Base-by-base conservation (phyloP, 2,797 vertebrate species). In the Columba guinea region DNA sequence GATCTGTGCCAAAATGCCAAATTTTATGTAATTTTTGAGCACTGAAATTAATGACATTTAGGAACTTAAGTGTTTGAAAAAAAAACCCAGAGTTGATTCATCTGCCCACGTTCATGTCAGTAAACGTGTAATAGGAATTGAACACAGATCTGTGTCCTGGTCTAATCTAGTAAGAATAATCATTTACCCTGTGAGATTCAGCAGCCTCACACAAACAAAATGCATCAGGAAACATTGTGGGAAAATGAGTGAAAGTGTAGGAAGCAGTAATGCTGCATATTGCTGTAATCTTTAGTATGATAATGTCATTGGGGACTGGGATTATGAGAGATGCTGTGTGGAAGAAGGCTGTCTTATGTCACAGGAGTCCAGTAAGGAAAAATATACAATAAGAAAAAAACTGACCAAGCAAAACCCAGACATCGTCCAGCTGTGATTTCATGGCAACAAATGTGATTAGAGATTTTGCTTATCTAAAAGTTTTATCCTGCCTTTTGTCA, bases 401-500 rank as follows among this genome's bases (percentile, higher is more conserved):
- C 90, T 87, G 81, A 92, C 62, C 78, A 59, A 75, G 86, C 58
- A 71, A 82, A 94, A 39, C 7, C 10, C 28, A 75, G 81, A 92
- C 35, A 16, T 27, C 0, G 0, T 44, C 94, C 92, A 93, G 80
- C 78, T 93, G 90, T 59, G 79, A 69, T 78, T 96, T 95, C 58
- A 69, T 1, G 1, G 58, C 56, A 75, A 24, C 64, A 65, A 64
- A 92, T 28, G 13, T 2, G 13, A 49, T 10, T 7, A n/a, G 24
- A 74, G 78, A 63, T 92, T 95, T 95, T 94, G 48, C 51, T 93
- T 89, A 71, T 84, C 86, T 93, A 4, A n/a, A 63, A 53, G 46
- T 53, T 89, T 93, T 65, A 55, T 87, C 22, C 60, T 85, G 53
- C 23, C 51, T 95, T 92, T 78, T 89, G 86, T 70, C 81, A 68